Conservation (phyloP, 64 coral and sea anemone genomes). For the Platygyra sinensis region DNA sequence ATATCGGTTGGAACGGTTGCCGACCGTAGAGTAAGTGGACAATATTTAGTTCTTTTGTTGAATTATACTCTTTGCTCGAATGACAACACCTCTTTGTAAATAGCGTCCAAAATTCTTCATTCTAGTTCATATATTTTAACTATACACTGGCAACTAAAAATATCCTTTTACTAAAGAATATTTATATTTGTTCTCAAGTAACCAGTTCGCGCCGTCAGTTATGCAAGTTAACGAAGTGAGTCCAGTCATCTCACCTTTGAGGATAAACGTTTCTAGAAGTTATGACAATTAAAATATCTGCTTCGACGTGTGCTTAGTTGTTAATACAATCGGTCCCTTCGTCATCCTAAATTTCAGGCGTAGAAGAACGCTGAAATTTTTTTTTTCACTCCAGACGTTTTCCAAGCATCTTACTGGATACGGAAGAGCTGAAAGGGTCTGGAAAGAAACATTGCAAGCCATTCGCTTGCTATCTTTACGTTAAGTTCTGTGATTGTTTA, state of each 20-base stretch:
- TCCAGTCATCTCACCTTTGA: neutral
- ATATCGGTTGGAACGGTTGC: neutral
- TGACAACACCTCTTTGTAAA: slow-evolving; percentile 11
- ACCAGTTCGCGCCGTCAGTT: neutral
- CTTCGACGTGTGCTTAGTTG: neutral
- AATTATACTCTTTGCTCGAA: neutral
- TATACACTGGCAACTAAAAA: neutral
- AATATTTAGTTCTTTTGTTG: neutral
- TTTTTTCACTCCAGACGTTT: too few species aligned
- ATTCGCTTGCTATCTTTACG: too few species aligned
- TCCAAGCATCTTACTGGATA: too few species aligned
- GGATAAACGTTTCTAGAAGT: slow-evolving; percentile 10
- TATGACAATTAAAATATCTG: neutral
- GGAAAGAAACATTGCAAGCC: too few species aligned
- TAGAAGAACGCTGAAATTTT: too few species aligned
- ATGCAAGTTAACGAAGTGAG: neutral
- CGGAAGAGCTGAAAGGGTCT: too few species aligned
- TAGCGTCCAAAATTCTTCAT: slow-evolving; percentile 8
- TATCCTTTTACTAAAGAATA: slow-evolving; percentile 25
- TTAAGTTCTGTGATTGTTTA: too few species aligned
- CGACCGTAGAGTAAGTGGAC: neutral
- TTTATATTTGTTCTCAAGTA: slow-evolving; percentile 22
- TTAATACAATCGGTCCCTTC: neutral
- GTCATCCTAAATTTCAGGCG: too few species aligned
- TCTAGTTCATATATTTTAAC: slow-evolving; percentile 22